Percentiles rank a stretch among this genome's conserved stretches.
phyloP scores from a whole-genome alignment of 2,113 vertebrate genomes.

The Rhipidura dahli region DNA sequence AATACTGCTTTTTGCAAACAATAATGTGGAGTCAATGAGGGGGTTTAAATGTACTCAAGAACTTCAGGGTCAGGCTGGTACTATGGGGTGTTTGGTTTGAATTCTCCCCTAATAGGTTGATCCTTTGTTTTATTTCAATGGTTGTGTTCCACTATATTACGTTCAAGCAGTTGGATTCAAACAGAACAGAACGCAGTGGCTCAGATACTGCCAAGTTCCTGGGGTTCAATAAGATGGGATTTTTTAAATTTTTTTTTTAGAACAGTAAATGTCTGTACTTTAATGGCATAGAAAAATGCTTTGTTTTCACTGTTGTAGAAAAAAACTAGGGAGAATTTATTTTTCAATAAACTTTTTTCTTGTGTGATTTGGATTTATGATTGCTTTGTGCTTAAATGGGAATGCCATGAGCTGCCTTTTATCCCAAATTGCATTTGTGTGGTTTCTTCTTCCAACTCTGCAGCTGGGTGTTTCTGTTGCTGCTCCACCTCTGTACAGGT shows the following conservation, averaged over 20 bases:
- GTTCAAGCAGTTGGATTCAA: conserved; percentile 55
- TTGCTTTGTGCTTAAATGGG: conserved; percentile 37
- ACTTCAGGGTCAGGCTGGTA: background rate
- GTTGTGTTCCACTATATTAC: conserved; percentile 60
- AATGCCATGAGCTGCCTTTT: background rate
- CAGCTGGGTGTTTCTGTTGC: background rate
- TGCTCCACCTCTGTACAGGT: background rate
- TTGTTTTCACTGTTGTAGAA: conserved; percentile 81
- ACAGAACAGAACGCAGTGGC: conserved; percentile 31
- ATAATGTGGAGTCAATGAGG: background rate
- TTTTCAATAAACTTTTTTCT: conserved; percentile 93
- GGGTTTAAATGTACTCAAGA: background rate
- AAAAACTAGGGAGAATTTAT: conserved; percentile 92
- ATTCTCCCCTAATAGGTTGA: background rate
- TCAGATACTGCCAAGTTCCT: conserved; percentile 39
- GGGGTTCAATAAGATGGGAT: conserved; percentile 11
- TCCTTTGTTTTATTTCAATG: background rate
- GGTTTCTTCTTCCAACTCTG: background rate
- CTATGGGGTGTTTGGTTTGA: background rate
- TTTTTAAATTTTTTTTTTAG: background rate
- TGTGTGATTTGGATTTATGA: conserved; percentile 75
- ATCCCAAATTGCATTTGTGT: background rate
- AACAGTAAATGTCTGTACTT: conserved; percentile 71
- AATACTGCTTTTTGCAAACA: background rate
- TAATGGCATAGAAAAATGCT: conserved; percentile 67